phyloP scores from a whole-genome alignment of 2,797 vertebrate species.

The Antrozous pallidus region DNA sequence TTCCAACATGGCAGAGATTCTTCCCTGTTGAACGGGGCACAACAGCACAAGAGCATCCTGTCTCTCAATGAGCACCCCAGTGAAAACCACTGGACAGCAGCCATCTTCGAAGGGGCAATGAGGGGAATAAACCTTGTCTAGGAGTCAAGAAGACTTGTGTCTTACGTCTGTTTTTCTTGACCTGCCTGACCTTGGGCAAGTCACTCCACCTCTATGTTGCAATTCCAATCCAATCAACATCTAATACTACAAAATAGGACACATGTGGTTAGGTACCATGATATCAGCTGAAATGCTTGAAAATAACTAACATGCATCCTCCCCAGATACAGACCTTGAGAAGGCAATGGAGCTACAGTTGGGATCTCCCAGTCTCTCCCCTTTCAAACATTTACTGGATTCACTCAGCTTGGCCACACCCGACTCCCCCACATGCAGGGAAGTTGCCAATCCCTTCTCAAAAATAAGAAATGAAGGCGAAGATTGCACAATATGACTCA shows the following conservation, averaged over 20 bases:
- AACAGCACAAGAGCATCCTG: fast-evolving
- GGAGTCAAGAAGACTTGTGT: neutral
- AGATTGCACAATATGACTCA: conserved; percentile 16
- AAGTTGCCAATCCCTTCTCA: neutral
- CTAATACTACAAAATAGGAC: neutral
- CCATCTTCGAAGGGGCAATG: neutral
- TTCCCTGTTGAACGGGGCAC: neutral
- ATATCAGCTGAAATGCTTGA: neutral
- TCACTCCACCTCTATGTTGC: neutral
- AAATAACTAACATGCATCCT: neutral
- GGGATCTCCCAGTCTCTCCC: neutral
- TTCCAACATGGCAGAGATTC: neutral
- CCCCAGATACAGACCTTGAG: neutral
- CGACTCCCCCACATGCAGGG: neutral
- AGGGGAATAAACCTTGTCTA: neutral
- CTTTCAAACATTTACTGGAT: neutral
- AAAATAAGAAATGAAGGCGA: conserved; percentile 25
- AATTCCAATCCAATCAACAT: neutral
- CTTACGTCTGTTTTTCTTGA: neutral
- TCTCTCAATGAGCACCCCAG: neutral
- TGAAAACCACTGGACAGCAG: neutral
- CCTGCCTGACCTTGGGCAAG: neutral
- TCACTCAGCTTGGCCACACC: neutral
- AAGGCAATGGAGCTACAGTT: neutral
- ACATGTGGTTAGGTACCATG: neutral